These are phyloP conservation scores for Sphecodes monilicornis DNA, from an alignment of 2,888 invertebrate genomes.

Conservation along the genomic window DNA sequence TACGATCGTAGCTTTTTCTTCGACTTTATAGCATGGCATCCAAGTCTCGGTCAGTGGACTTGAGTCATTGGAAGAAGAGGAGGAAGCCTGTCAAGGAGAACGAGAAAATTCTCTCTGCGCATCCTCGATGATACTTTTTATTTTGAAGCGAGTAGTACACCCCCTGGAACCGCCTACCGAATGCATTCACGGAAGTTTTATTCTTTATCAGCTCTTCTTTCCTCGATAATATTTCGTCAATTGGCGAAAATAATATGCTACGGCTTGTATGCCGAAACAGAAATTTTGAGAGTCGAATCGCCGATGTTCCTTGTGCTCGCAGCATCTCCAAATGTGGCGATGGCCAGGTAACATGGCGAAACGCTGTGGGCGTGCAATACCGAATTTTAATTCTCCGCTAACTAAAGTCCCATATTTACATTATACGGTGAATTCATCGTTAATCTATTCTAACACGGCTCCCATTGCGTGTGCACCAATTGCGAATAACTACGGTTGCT, in stretches of 20 bases:
- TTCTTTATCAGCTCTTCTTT: background rate
- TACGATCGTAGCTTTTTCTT: constrained; percentile 68
- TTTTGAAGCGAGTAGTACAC: background rate
- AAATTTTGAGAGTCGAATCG: constrained; percentile 28
- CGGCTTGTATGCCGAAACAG: background rate
- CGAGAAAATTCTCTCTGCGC: constrained; percentile 53
- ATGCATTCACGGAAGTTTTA: background rate
- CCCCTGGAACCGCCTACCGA: background rate
- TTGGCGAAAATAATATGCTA: background rate
- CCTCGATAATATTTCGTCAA: background rate
- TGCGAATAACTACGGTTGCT: background rate
- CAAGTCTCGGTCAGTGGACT: constrained; percentile 67
- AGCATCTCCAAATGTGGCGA: constrained; percentile 35
- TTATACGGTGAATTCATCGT: constrained; percentile 1
- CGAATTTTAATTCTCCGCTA: constrained; percentile 14
- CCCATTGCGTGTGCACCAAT: background rate
- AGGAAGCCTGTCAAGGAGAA: constrained; percentile 57
- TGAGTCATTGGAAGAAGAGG: constrained; percentile 49
- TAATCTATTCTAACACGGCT: background rate
- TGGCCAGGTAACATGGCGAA: background rate
- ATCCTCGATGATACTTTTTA: constrained; percentile 37
- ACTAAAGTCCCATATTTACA: background rate
- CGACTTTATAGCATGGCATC: constrained; percentile 57
- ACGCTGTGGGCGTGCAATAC: constrained; percentile 28
- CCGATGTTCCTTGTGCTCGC: background rate